These are phyloP conservation scores for Hyppa rectilinea DNA, from an alignment of 2,888 invertebrate genomes.

Conservation along the genomic window DNA sequence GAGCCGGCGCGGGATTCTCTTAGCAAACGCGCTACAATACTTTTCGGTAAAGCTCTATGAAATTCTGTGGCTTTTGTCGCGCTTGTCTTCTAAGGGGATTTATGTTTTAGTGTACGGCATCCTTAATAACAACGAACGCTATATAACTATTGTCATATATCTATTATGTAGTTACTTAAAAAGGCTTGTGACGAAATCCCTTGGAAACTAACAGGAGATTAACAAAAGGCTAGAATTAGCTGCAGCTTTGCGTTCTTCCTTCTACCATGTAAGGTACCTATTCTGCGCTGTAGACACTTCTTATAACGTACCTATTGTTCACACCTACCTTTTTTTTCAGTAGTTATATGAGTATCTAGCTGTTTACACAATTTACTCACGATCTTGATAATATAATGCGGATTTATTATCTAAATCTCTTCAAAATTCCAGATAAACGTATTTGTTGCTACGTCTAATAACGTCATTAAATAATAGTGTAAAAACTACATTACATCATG, in stretches of 20 bases:
- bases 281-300: not conserved
- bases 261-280: not conserved
- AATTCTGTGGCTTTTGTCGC: slow-evolving; percentile 63
- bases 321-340: not conserved
- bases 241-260: not conserved
- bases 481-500: not conserved
- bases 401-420: slow-evolving; percentile 10
- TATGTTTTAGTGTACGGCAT: slow-evolving; percentile 51
- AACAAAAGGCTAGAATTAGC: slow-evolving; percentile 16
- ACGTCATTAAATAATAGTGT: not conserved
- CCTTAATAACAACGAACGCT: slow-evolving; percentile 17
- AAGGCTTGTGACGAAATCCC: not conserved
- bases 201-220: slow-evolving; percentile 6
- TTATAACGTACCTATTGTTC: not conserved
- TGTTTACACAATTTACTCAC: not conserved
- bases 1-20: slow-evolving; percentile 47
- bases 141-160: not conserved
- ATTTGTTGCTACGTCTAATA: not conserved
- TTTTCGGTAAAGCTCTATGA: slow-evolving; percentile 66
- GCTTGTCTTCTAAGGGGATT: slow-evolving; percentile 60
- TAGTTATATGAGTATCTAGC: not conserved
- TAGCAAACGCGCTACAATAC: slow-evolving; percentile 51
- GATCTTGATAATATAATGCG: not conserved
- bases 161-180: not conserved
- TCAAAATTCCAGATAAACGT: slow-evolving; percentile 5